phyloP scores from a whole-genome alignment of 37 sponge, comb jelly and placozoan genomes.

The Beroe forskalii region DNA sequence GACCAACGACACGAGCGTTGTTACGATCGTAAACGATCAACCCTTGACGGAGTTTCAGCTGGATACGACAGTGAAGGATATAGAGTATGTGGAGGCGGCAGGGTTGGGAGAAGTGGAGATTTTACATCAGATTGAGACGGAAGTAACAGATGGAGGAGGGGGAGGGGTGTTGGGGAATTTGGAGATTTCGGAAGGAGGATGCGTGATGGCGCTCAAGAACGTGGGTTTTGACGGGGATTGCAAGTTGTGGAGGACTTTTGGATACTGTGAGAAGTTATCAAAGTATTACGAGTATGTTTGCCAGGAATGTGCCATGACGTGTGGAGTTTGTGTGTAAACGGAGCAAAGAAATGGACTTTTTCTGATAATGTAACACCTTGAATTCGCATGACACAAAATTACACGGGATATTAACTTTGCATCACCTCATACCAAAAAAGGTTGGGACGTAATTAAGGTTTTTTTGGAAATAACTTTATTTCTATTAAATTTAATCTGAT shows the following conservation, averaged over 20 bases:
- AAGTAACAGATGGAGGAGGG: background rate
- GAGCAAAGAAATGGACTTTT: too few species aligned
- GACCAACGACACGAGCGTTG: background rate
- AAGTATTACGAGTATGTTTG: background rate
- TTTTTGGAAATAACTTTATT: too few species aligned
- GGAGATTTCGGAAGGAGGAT: too few species aligned
- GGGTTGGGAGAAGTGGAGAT: background rate
- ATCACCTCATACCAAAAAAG: too few species aligned
- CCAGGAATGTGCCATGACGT: background rate
- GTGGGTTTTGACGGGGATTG: background rate
- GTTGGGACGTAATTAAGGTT: too few species aligned
- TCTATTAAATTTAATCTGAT: too few species aligned
- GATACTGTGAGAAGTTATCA: background rate
- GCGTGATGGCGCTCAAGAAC: too few species aligned
- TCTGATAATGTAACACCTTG: too few species aligned
- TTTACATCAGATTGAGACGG: background rate
- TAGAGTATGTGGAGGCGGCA: background rate
- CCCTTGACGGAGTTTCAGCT: background rate
- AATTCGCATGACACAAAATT: too few species aligned
- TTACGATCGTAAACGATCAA: background rate
- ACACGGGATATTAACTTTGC: too few species aligned
- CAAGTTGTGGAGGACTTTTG: background rate
- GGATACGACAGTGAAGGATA: background rate
- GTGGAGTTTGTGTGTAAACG: background rate
- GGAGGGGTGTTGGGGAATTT: background rate